These are phyloP conservation scores for Bergia puertoricense DNA, from an alignment of 92 coral and sea anemone genomes.

Conservation along the genomic window DNA sequence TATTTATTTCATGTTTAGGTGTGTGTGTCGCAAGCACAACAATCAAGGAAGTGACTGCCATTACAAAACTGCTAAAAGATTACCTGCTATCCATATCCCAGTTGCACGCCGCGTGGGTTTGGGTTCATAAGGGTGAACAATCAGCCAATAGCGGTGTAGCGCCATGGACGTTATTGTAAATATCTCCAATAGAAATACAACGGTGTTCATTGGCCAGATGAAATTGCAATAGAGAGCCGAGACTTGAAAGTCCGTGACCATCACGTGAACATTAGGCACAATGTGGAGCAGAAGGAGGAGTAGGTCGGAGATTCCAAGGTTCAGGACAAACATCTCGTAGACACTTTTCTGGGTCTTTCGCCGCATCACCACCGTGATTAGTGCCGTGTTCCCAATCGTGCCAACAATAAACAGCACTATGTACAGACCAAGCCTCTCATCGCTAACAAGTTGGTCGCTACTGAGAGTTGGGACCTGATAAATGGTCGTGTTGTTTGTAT, in stretches of 20 bases:
- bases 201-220: conserved; percentile 44
- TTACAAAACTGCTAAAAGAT: no score
- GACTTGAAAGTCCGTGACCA: conserved; percentile 14
- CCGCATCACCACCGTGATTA: conserved; percentile 11
- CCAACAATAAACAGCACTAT: conserved; percentile 24
- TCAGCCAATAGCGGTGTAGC: conserved; percentile 35
- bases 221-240: conserved; percentile 32
- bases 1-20: no score
- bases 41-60: no score
- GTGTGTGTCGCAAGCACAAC: no score
- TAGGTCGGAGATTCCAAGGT: conserved; percentile 22
- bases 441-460: background rate
- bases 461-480: background rate
- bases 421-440: conserved; percentile 16
- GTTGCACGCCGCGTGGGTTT: conserved; percentile 24
- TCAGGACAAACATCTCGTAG: conserved; percentile 33
- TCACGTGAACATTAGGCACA: conserved; percentile 9
- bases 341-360: conserved; percentile 21
- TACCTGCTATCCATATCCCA: conserved; percentile 29
- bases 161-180: conserved; percentile 37
- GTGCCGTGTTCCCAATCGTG: conserved; percentile 8
- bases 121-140: conserved; percentile 29
- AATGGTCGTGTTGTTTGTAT: background rate
- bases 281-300: conserved; percentile 27
- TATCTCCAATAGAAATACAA: conserved; percentile 28